Percentiles rank a stretch among this genome's conserved stretches.
These are phyloP conservation scores for Resseliella maxima DNA, from an alignment of 2,888 invertebrate species.

Conservation along the genomic window DNA sequence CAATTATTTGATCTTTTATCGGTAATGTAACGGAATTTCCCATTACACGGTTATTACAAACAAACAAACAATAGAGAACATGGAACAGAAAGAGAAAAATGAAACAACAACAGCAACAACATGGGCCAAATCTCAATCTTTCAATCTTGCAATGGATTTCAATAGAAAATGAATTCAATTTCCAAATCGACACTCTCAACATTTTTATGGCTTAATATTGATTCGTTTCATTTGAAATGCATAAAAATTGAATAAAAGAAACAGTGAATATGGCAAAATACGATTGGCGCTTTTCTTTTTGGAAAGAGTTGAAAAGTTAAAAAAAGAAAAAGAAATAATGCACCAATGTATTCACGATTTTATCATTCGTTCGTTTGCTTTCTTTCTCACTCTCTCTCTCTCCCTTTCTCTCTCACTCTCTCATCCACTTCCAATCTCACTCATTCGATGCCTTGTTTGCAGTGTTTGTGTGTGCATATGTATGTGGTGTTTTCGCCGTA, in stretches of 20 bases:
- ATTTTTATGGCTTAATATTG: slow-evolving; percentile 25
- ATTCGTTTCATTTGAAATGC: slow-evolving; percentile 9
- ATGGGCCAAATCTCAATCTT: background rate
- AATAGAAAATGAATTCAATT: slow-evolving; percentile 31
- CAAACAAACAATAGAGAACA: background rate
- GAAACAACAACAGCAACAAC: too few relatives aligned
- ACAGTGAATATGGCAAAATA: too few relatives aligned
- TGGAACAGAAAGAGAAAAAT: background rate
- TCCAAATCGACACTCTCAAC: slow-evolving; percentile 30
- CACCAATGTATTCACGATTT: slow-evolving; percentile 7
- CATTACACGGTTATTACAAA: too few relatives aligned
- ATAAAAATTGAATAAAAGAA: background rate
- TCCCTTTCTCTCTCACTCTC: background rate
- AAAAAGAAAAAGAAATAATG: background rate
- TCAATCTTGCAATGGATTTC: background rate
- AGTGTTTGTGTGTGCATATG: background rate
- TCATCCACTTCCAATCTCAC: too few relatives aligned
- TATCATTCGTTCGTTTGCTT: background rate
- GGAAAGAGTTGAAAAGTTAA: background rate
- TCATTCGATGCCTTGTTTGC: too few relatives aligned
- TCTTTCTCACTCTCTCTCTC: background rate
- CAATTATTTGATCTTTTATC: background rate
- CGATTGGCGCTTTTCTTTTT: background rate
- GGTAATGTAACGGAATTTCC: background rate
- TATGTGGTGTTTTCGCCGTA: slow-evolving; percentile 1